Evolutionary conservation across 2,113 vertebrate species (phyloP).

Genomic region (Glareola pratincola): DNA sequence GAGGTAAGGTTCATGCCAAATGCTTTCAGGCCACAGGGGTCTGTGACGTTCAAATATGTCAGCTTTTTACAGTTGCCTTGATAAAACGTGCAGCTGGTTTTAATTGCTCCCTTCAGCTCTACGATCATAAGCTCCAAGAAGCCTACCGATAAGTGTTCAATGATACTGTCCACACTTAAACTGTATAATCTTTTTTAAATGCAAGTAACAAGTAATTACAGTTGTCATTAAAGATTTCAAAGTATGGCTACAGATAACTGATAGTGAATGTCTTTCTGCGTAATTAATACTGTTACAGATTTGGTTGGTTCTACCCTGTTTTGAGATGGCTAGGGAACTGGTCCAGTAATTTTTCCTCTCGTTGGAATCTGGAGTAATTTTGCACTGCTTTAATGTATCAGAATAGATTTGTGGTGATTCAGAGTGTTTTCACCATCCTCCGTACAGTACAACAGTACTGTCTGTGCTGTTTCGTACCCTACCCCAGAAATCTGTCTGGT

Average conservation of each 20-base stretch:
- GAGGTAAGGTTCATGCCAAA: background rate
- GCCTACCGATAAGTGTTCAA: rapidly evolving
- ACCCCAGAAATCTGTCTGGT: background rate
- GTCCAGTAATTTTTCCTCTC: background rate
- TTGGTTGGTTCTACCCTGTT: background rate
- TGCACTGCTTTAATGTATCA: background rate
- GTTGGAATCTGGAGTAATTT: background rate
- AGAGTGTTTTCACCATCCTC: background rate
- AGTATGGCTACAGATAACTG: background rate
- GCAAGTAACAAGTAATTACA: background rate
- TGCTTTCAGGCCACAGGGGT: too few relatives aligned
- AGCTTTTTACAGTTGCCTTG: background rate
- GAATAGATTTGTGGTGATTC: background rate
- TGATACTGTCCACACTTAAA: rapidly evolving
- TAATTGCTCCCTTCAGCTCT: background rate
- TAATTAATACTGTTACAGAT: background rate
- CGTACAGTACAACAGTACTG: too few relatives aligned
- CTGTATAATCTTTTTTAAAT: background rate
- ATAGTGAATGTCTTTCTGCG: background rate
- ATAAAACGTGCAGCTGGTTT: background rate
- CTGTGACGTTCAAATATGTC: background rate
- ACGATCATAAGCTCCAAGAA: background rate
- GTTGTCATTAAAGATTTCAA: background rate
- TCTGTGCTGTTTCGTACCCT: background rate
- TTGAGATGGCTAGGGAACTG: background rate